Percentiles rank a stretch among this genome's conserved stretches.
These are phyloP conservation scores for Coilia nasus DNA, from an alignment of 2,797 vertebrate genomes.

Conservation along the genomic window DNA sequence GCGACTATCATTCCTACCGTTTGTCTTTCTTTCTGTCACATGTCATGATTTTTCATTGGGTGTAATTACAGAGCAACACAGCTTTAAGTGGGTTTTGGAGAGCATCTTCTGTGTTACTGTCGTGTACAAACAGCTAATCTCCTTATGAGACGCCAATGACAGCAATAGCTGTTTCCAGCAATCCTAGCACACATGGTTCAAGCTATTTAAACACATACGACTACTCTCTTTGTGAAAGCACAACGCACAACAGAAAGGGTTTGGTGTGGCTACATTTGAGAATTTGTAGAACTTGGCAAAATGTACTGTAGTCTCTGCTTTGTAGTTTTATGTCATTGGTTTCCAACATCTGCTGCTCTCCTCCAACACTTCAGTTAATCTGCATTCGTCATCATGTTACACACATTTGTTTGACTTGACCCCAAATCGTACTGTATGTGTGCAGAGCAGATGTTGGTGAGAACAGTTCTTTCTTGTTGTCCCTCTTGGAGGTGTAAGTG, in stretches of 20 bases:
- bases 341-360: neutral
- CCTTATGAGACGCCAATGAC: neutral
- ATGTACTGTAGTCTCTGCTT: too few relatives aligned
- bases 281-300: too few relatives aligned
- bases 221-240: too few relatives aligned
- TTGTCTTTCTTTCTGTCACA: neutral
- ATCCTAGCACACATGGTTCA: too few relatives aligned
- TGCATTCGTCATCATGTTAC: neutral
- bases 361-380: neutral
- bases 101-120: neutral
- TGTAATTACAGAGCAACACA: neutral
- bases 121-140: neutral
- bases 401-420: neutral
- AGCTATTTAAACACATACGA: too few relatives aligned
- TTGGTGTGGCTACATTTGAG: too few relatives aligned
- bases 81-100: neutral
- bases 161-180: neutral
- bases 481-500: neutral
- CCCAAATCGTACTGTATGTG: neutral
- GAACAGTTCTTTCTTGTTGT: neutral
- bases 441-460: conserved; percentile 1
- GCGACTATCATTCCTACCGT: neutral
- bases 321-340: too few relatives aligned
- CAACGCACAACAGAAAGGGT: too few relatives aligned
- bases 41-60: neutral